A percentile compares a stretch with the other conserved stretches of the same genome.
These are phyloP conservation scores for Trachelus tabidus DNA, from an alignment of 2,888 invertebrate genomes.

Conservation along the genomic window DNA sequence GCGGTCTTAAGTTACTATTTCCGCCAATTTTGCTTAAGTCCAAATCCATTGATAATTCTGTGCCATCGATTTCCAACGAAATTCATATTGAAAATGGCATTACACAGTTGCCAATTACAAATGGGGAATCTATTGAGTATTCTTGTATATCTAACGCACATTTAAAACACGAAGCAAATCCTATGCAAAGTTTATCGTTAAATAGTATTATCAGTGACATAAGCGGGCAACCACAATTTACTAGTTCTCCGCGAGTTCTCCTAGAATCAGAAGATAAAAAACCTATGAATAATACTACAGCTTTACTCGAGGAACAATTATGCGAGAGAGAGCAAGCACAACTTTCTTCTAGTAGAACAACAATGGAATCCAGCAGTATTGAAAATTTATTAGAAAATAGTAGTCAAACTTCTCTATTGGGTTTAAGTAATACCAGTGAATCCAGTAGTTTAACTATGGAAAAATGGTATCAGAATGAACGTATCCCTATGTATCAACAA, in stretches of 20 bases:
- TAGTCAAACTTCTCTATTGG: conserved; percentile 24
- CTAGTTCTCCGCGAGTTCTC: conserved; percentile 41
- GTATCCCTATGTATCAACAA: conserved; percentile 14
- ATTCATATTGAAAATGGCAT: neutral
- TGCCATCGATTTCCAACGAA: neutral
- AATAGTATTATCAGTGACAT: conserved; percentile 14
- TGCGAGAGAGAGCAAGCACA: neutral
- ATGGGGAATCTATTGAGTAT: neutral
- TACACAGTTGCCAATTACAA: neutral
- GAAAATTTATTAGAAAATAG: conserved; percentile 16
- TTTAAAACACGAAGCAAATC: neutral
- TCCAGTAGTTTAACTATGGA: conserved; percentile 18
- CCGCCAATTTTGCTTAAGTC: neutral
- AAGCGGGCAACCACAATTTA: conserved; percentile 35
- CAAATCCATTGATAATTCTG: neutral
- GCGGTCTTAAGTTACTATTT: neutral
- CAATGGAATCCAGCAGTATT: neutral
- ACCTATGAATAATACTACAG: neutral
- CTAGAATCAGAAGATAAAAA: neutral
- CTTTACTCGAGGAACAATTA: neutral
- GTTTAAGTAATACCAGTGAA: conserved; percentile 15
- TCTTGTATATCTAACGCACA: neutral
- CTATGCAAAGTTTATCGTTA: conserved; percentile 8
- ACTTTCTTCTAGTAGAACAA: neutral
- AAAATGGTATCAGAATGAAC: conserved; percentile 19